Evolutionary conservation across 2,797 vertebrate genomes (phyloP).

Genomic region (Coranthus polyacanthus): DNA sequence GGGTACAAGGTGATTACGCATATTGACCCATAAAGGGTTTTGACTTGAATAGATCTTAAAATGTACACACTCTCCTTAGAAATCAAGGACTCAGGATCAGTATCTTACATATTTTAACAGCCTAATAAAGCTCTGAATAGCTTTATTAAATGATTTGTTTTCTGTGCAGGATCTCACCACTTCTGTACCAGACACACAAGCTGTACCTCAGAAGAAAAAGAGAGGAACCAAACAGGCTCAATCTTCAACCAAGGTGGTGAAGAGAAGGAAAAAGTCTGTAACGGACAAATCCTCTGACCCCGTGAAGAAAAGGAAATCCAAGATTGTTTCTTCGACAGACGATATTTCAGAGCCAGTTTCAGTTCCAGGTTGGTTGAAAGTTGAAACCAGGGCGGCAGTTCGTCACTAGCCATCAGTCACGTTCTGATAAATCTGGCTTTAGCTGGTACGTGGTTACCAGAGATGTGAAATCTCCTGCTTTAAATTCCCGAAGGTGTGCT

Average conservation of each 20-base stretch:
- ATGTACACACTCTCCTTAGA: no score
- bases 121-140: not conserved
- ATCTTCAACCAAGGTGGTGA: constrained; percentile 86
- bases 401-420: not conserved
- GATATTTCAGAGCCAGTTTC: constrained; percentile 63
- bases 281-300: constrained; percentile 17
- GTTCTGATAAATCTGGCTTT: not conserved
- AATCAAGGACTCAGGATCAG: no score
- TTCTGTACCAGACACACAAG: constrained; percentile 21
- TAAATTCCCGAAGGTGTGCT: not conserved
- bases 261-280: constrained; percentile 77
- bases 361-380: constrained; percentile 84
- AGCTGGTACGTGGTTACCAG: constrained; percentile 6
- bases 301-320: constrained; percentile 78
- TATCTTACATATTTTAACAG: not conserved
- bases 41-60: no score
- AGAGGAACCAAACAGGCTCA: constrained; percentile 84
- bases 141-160: not conserved
- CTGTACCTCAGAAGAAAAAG: constrained; percentile 84
- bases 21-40: no score
- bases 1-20: not conserved
- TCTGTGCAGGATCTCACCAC: constrained; percentile 60
- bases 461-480: constrained; percentile 1
- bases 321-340: constrained; percentile 62
- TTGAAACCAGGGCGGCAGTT: not conserved